Evolutionary conservation across 2,888 invertebrate species (phyloP), one percentile per base, ranked within the genome.

Genomic region (Pherbina coryleti): DNA sequence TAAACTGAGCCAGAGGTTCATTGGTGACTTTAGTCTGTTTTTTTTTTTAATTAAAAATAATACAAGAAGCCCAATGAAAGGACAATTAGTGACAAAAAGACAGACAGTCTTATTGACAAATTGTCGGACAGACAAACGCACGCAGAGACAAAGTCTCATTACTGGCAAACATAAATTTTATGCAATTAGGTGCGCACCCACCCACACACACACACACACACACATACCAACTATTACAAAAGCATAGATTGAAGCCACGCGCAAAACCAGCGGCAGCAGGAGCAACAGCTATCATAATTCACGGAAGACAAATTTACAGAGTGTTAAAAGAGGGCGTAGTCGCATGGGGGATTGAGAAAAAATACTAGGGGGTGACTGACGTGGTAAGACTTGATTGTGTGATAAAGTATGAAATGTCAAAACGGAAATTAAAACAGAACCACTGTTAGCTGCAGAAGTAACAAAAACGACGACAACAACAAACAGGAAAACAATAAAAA

Each of bases 151-250:
- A 60, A 34, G 67, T 5, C 60, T 71, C 76, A 76, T 76, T 76
- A 76, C 70, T 70, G 62, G 31, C 76, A 70, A 37, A 62, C 62
- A 62, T 76, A 71, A 70, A 70, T 71, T 76, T 34, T 17, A 70
- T 17, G 37, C 60, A 62, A 49, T 69, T 60, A 76, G 28, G 70
- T 55, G 22, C 53, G 53, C 19, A 66, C 8, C 14, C 55, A 57
- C 67, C 34, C 11, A n/a, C 51, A 55, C 19, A 53, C 9, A 53
- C 17, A 9, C 9, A 62, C 14, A 11, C 62, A 28, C 62, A 62
- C 17, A 28, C 22, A 31, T 31, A 28, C 22, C 1, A 1, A 4
- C 22, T 31, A 28, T 7, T 9, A 19, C 55, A 55, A 2, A 22
- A 19, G 19, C 55, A 55, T 9, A 60, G 14, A 60, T 17, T n/a